phyloP scores from a whole-genome alignment of 2,888 invertebrate genomes.

The Mesoligia furuncula region DNA sequence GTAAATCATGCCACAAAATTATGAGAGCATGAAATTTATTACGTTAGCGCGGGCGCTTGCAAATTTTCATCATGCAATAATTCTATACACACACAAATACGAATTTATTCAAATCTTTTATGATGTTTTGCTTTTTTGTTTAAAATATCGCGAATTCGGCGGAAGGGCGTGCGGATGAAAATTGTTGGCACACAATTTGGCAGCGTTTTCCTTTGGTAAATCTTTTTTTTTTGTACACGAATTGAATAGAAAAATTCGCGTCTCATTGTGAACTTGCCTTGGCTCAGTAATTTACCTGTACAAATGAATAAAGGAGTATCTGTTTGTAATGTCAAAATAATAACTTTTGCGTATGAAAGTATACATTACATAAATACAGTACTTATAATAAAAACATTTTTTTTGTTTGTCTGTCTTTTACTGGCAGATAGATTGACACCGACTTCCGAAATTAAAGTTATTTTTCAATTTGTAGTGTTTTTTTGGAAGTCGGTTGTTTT shows the following conservation, averaged over 20 bases:
- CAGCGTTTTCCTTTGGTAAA: conserved; percentile 18
- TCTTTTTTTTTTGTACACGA: conserved; percentile 26
- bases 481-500: too few relatives aligned
- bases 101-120: conserved; percentile 76
- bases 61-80: conserved; percentile 84
- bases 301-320: not conserved
- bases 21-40: conserved; percentile 88
- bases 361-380: too few relatives aligned
- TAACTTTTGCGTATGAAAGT: too few relatives aligned
- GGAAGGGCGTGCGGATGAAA: conserved; percentile 48
- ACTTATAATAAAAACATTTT: too few relatives aligned
- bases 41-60: conserved; percentile 83
- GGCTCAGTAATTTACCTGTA: conserved; percentile 2
- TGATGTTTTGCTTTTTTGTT: conserved; percentile 59
- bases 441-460: too few relatives aligned
- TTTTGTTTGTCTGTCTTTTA: too few relatives aligned
- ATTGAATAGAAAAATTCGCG: conserved; percentile 28
- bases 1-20: conserved; percentile 86
- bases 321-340: not conserved
- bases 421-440: too few relatives aligned
- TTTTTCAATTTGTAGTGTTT: too few relatives aligned
- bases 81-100: conserved; percentile 79
- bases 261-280: conserved; percentile 21
- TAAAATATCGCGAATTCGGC: conserved; percentile 38
- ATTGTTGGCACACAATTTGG: conserved; percentile 49